These are phyloP conservation scores for Erebia aethiops DNA, from an alignment of 2,888 invertebrate genomes.

Conservation along the genomic window DNA sequence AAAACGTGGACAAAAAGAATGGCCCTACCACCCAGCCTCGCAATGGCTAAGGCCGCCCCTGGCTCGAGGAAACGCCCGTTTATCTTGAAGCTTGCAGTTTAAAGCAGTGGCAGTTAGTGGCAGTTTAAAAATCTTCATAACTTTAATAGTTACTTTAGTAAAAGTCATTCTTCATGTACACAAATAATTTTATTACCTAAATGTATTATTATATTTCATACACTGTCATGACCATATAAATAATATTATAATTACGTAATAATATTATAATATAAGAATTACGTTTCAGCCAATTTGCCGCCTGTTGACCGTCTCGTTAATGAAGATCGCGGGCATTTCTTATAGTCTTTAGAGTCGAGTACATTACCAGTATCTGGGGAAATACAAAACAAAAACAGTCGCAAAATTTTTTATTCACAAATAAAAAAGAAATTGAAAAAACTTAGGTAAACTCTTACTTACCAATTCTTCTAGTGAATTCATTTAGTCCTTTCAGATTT, in stretches of 20 bases:
- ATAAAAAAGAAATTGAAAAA: slow-evolving; percentile 14
- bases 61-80: no score
- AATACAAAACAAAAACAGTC: not conserved
- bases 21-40: no score
- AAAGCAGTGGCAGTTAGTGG: no score
- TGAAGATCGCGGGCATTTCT: slow-evolving; percentile 58
- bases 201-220: not conserved
- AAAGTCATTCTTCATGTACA: no score
- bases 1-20: no score
- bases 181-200: no score
- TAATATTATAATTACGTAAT: no score
- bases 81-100: no score
- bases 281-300: slow-evolving; percentile 29
- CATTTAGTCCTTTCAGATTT: slow-evolving; percentile 62
- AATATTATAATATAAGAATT: slow-evolving; percentile 9
- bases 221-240: not conserved
- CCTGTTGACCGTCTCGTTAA: slow-evolving; percentile 51
- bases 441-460: slow-evolving; percentile 46
- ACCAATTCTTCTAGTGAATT: slow-evolving; percentile 68
- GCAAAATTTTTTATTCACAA: not conserved
- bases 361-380: slow-evolving; percentile 54
- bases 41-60: no score
- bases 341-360: slow-evolving; percentile 51
- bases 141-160: no score
- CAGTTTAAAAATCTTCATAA: no score